Percentiles rank a stretch among this genome's conserved stretches.
Conservation (phyloP, 2,113 vertebrate genomes). For the Tenrec ecaudatus region DNA sequence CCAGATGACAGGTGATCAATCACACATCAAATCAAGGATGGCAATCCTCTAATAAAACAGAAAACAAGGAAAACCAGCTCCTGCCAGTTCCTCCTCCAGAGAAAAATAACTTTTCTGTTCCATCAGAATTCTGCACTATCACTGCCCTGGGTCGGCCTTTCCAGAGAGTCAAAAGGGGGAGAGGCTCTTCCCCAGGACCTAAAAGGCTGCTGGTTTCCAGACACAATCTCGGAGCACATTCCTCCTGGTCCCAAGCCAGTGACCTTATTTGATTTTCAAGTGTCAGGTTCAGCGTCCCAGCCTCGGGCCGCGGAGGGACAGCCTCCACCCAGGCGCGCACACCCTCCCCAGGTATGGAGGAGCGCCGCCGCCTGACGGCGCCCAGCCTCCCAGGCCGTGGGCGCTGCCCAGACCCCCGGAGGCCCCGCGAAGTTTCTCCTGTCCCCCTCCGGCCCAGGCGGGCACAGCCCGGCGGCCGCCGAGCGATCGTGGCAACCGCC, state of each 20-base stretch:
- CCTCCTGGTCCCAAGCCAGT: slow-evolving; percentile 80
- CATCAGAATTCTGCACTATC: slow-evolving; percentile 89
- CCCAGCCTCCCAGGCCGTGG: slow-evolving; percentile 2
- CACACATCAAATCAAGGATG: slow-evolving; percentile 95
- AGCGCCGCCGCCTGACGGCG: not conserved
- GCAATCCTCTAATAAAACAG: slow-evolving; percentile 94
- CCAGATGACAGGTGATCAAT: slow-evolving; percentile 95
- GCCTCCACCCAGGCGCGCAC: slow-evolving; percentile 78
- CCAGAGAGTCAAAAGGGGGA: slow-evolving; percentile 82
- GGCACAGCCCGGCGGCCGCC: not conserved
- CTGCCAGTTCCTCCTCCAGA: slow-evolving; percentile 92
- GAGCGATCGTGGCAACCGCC: too few species aligned
- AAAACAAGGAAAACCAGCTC: slow-evolving; percentile 93
- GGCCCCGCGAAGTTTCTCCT: slow-evolving; percentile 65
- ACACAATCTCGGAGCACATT: slow-evolving; percentile 82
- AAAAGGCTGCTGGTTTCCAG: slow-evolving; percentile 85
- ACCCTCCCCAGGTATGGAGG: slow-evolving; percentile 61
- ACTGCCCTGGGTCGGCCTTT: slow-evolving; percentile 88
- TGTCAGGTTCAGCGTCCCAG: slow-evolving; percentile 86
- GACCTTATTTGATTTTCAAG: slow-evolving; percentile 84
- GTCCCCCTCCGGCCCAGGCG: slow-evolving; percentile 43
- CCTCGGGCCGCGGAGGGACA: slow-evolving; percentile 70
- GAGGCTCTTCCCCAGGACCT: slow-evolving; percentile 82
- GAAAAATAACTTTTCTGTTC: slow-evolving; percentile 93
- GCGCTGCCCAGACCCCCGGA: not conserved